Evolutionary conservation across 2,888 invertebrate species (phyloP).

Genomic region (Omphaloscelis lunosa): DNA sequence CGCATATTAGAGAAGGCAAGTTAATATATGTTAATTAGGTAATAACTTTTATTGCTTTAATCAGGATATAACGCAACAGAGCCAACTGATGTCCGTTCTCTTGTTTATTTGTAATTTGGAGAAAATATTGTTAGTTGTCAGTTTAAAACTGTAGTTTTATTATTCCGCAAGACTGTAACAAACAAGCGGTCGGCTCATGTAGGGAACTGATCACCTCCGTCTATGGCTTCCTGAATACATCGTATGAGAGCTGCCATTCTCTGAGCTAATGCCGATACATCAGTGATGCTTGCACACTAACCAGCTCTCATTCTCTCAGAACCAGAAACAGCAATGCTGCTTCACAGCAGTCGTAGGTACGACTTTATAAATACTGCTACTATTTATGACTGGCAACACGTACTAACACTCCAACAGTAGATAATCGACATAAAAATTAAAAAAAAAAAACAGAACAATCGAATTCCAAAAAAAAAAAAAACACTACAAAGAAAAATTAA

Average conservation of each 20-base stretch:
- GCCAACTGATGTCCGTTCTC: not conserved
- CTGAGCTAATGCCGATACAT: not conserved
- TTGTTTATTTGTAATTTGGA: not conserved
- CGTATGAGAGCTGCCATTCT: not conserved
- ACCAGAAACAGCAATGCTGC: not conserved
- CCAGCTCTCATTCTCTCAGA: not conserved
- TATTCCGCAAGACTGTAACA: not conserved
- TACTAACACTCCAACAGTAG: not conserved
- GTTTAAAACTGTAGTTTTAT: not conserved
- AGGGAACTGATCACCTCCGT: not conserved
- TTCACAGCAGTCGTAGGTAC: not conserved
- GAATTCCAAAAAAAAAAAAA: too few species aligned
- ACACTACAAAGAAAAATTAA: too few species aligned
- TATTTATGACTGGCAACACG: not conserved
- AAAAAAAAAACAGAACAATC: too few species aligned
- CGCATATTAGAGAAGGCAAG: not conserved
- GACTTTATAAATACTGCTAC: not conserved
- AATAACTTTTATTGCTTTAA: constrained; percentile 32
- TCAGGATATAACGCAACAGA: constrained; percentile 5
- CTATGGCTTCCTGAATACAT: not conserved
- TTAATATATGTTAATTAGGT: constrained; percentile 40
- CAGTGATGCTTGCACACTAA: not conserved
- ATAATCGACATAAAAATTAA: not conserved
- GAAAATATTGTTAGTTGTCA: not conserved
- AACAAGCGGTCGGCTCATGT: not conserved